Evolutionary conservation across 1,140 invertebrate genomes (phyloP).

Genomic region (Zaprionus gabonicus): DNA sequence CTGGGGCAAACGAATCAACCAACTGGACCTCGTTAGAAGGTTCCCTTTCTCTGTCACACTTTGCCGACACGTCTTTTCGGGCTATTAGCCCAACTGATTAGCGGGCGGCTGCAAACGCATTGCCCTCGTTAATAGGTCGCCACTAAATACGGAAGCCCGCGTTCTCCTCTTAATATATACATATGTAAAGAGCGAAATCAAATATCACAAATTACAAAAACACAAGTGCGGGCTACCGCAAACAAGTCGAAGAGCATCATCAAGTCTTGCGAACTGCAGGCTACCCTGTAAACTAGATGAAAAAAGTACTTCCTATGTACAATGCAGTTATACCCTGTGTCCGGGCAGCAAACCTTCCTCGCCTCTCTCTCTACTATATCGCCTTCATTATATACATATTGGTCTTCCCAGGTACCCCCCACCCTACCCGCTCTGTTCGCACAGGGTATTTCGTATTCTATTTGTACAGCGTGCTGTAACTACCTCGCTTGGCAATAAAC

Average conservation of each 20-base stretch:
- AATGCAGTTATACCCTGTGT: too few relatives aligned
- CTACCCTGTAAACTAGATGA: neutral
- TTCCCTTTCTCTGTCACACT: neutral
- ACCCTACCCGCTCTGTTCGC: too few relatives aligned
- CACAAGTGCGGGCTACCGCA: neutral
- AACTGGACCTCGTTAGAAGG: slow-evolving; percentile 16
- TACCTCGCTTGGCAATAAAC: slow-evolving; percentile 49
- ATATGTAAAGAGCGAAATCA: neutral
- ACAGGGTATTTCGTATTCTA: neutral
- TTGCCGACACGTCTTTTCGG: neutral
- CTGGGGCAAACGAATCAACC: neutral
- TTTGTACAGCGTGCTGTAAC: neutral
- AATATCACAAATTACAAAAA: neutral
- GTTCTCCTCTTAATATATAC: neutral
- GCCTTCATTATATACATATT: too few relatives aligned
- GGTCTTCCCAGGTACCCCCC: too few relatives aligned
- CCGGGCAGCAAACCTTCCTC: too few relatives aligned
- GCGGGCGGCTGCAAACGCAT: slow-evolving; percentile 41
- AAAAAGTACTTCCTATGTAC: too few relatives aligned
- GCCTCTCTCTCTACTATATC: too few relatives aligned
- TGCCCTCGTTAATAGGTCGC: neutral
- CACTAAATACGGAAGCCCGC: neutral
- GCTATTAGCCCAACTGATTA: slow-evolving; percentile 69
- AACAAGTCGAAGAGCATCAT: neutral
- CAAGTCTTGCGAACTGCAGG: neutral